Base-by-base conservation (phyloP, 2,113 vertebrate species). In the Capra hircus region DNA sequence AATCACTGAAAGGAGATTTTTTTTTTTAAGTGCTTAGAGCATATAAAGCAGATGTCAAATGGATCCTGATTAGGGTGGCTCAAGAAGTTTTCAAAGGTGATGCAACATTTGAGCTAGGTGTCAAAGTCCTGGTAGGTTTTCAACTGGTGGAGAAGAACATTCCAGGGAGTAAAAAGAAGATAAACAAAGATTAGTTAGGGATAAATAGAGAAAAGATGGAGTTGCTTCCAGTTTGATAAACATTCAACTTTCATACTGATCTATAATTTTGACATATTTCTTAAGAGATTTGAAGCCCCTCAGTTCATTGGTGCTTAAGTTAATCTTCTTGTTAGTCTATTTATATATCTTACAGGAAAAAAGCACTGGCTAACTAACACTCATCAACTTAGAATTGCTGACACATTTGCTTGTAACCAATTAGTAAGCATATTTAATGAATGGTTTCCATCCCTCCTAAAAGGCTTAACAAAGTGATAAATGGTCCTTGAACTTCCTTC, bases 401-500 rank as follows among this genome's bases (percentile, higher is more conserved):
- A 88, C 84, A 85, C 50, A 86, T 88, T 88, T 57, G 40, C 33
- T 88, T 78, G 50, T 43, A 92, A 88, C 25, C 83, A 96, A 81
- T 94, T 96, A 95, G 90, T 92, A 97, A 93, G 43, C 64, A 81
- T 67, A 93, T 91, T 96, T 97, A 96, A 97, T 88, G 59, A 96
- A 90, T 82, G 83, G 90, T 57, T 89, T 82, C 48, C 86, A 87
- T 82, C 78, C 57, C 86, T 84, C 74, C 81, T 60, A 43, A 95
- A 90, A 9, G 62, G 48, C 33, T 97, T 83, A 92, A 94, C 62
- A 55, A 93, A 83, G 30, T 87, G 88, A 90, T 82, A 94, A 91
- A 88, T 94, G 52, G 11, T 94, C 45, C 55, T 96, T 62, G 21
- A 67, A 19, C 19, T 92, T 90, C 78, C 57, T 77, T 96, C 45